A percentile compares a stretch with the other conserved stretches of the same genome.
Conservation (phyloP, 2,797 vertebrate genomes). For the Bradypodion pumilum region DNA sequence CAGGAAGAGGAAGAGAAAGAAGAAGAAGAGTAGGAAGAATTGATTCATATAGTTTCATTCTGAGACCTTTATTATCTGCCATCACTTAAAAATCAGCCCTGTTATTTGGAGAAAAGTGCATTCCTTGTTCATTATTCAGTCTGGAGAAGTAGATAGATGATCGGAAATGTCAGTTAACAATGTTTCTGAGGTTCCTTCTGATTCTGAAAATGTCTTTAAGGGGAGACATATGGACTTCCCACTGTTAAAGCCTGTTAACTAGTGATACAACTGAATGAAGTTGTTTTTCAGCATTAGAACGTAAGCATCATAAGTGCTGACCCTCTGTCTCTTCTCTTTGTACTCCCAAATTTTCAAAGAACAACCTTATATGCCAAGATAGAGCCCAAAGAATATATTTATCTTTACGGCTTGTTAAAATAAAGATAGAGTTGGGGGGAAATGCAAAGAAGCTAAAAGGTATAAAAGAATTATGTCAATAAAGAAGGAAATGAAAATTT, state of each 20-base stretch:
- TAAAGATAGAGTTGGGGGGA: not conserved
- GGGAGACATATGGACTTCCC: not conserved
- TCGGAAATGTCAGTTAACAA: constrained; percentile 12
- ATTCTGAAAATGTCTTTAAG: constrained; percentile 10
- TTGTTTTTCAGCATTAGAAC: not conserved
- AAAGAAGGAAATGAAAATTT: not conserved
- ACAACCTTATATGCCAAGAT: not conserved
- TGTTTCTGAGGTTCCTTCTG: constrained; percentile 1
- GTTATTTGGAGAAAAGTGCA: not conserved
- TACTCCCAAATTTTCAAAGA: not conserved
- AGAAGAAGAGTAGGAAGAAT: too few species aligned
- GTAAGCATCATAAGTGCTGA: not conserved
- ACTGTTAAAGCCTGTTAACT: not conserved
- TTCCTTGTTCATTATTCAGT: constrained; percentile 3
- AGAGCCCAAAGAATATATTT: not conserved
- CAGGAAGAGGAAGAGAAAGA: too few species aligned
- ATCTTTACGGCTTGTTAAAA: constrained; percentile 1
- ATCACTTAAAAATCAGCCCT: constrained; percentile 2
- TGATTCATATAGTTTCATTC: not conserved
- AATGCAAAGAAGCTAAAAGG: fast-evolving
- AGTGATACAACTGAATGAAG: not conserved
- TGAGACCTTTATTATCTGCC: not conserved
- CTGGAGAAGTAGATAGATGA: not conserved
- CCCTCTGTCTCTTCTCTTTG: not conserved
- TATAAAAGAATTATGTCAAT: not conserved